Evolutionary conservation across 2,888 invertebrate species (phyloP), one percentile per base, ranked within the genome.

Genomic region (Phasia obesa): DNA sequence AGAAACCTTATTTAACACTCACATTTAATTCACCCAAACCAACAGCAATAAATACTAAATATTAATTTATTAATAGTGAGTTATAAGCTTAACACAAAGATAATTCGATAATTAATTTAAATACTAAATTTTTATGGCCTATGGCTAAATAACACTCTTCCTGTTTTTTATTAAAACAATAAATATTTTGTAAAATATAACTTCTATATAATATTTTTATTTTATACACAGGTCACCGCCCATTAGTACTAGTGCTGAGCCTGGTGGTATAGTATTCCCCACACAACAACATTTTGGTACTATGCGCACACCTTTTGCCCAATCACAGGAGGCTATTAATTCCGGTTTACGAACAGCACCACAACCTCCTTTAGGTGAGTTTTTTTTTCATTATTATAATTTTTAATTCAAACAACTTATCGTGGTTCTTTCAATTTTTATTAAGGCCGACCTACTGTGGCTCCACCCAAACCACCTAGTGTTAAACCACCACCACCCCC

Each of bases 401-500:
- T 19, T 17, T 7, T 17, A 17, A 38, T 4, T 2, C 21, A 21
- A 42, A 21, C 42, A 27, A 19, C 23, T 65, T n/a, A 23, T 27
- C 31, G 1, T 17, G 15, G 5, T 44, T 19, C 31, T 25, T 38
- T 25, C 13, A 19, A 38, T 51, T 53, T 51, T 84, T 55, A 31
- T 65, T 31, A 21, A 91, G 91, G 90, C 76, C 91, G 91, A 15
- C 91, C 91, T 27, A 89, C 89, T 35, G 88, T 89, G 53, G 89
- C 90, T 71, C 90, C 90, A 49, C 88, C 90, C 51, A 88, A 89
- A 78, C 90, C 90, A 49, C 90, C 90, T 44, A 88, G 88, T 84
- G 89, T 89, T 6, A 91, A 91, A 84, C 91, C 91, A 19, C 92
- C 92, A 67, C 92, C 92, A 80, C 91, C 92, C 17, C 92, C 92